Evolutionary conservation across 2,888 invertebrate species (phyloP), one percentile per base, ranked within the genome.

Genomic region (Petrolisthes manimaculis): DNA sequence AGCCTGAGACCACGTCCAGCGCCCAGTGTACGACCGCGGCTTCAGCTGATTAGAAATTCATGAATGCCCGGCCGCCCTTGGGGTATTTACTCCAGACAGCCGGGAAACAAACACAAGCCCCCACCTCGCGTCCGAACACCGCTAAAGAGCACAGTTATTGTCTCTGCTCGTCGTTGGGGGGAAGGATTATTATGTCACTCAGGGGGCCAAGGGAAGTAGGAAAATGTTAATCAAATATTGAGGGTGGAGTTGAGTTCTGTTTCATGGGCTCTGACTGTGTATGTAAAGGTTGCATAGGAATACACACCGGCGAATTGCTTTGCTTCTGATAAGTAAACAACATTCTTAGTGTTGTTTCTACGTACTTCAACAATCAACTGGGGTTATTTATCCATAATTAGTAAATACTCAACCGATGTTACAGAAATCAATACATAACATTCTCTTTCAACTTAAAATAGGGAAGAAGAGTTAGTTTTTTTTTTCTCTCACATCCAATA

Each of bases 61-160:
- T 85, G 85, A 67, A 85, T 85, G 85, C 85, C 55, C 85, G 5
- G 79, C 71, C 21, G 78, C 74, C 85, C 79, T 51, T 54, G 24
- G 78, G 85, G 78, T 85, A 85, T 85, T 85, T 85, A 85, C 85
- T 85, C 85, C 79, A 78, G 78, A 78, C 85, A 85, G 69, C 85
- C 71, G 69, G 54, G 85, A 85, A 85, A 85, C 85, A 85, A 85
- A 85, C 85, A 85, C 69, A 85, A 79, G 67, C 85, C 67, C 71
- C n/a, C 71, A 71, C 6, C 71, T n/a, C 78, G 85, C 85, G 85
- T 85, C 85, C 85, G 85, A 85, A 85, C 78, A 79, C 85, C 51
- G 53, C 53, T 53, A 85, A 83, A 79, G 69, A 53, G 61, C 9
- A 67, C 37, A n/a, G 54, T 79, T 67, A 67, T 51, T 54, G 54